phyloP scores from a whole-genome alignment of 1,140 invertebrate genomes.

The Brachystomella parvula region DNA sequence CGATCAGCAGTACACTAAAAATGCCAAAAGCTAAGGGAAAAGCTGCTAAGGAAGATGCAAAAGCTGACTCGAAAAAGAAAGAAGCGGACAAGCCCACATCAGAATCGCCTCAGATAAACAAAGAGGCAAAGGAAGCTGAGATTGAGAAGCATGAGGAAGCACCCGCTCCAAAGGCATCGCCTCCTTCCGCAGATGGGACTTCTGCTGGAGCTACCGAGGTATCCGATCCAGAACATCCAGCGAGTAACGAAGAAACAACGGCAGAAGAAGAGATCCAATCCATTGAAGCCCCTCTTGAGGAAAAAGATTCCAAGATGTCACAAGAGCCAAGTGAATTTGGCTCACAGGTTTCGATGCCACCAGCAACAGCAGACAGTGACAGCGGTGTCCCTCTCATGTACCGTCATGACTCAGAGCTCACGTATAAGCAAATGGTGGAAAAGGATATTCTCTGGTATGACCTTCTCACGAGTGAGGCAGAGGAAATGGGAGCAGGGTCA shows the following conservation, averaged over 20 bases:
- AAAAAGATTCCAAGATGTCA: too few species aligned
- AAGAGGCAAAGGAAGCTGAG: constrained; percentile 11
- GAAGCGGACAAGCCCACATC: not conserved
- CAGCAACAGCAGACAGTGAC: too few species aligned
- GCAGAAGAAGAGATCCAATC: too few species aligned
- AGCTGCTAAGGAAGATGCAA: not conserved
- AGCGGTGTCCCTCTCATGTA: constrained; percentile 22
- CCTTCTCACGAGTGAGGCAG: constrained; percentile 13
- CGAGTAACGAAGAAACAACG: not conserved
- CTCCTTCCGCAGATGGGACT: not conserved
- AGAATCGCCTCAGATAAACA: constrained; percentile 1
- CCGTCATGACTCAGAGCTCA: constrained; percentile 18
- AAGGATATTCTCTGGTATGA: constrained; percentile 27
- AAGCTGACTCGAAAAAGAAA: not conserved
- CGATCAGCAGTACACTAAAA: too few species aligned
- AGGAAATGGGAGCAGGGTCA: constrained; percentile 11
- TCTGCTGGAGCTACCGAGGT: not conserved
- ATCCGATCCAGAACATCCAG: not conserved
- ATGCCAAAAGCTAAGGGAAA: too few species aligned
- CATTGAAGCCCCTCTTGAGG: too few species aligned
- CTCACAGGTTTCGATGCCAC: too few species aligned
- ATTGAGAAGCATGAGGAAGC: constrained; percentile 13
- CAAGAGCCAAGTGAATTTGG: too few species aligned
- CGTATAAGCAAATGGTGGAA: constrained; percentile 15
- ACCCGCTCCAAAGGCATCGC: not conserved